Conservation (phyloP, 1,140 invertebrate genomes). For the Heliothis virescens region DNA sequence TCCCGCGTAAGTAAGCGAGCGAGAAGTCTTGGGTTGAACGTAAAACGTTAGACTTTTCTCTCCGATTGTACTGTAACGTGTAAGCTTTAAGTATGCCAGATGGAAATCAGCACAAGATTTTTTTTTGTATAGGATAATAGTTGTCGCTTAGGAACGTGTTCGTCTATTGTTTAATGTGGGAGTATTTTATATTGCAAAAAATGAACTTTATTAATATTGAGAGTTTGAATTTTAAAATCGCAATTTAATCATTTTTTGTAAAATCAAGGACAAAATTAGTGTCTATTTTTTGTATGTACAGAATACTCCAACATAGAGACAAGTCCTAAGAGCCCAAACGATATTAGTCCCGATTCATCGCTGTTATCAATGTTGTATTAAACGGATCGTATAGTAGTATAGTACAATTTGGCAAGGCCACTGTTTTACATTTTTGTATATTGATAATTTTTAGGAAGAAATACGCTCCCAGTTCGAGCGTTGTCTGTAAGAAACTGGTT, state of each 20-base stretch:
- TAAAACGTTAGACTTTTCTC: constrained; percentile 25
- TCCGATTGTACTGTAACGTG: constrained; percentile 37
- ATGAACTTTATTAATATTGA: not conserved
- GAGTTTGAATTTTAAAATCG: not conserved
- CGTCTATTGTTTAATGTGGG: not conserved
- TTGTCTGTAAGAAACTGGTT: constrained; percentile 17
- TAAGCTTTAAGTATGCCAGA: constrained; percentile 46
- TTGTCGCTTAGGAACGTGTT: constrained; percentile 7
- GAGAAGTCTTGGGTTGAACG: constrained; percentile 40
- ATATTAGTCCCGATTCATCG: constrained; percentile 25
- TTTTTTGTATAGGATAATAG: constrained; percentile 15
- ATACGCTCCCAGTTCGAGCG: constrained; percentile 31
- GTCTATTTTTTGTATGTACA: not conserved
- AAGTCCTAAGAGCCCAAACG: not conserved
- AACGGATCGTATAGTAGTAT: constrained; percentile 64
- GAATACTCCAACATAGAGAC: constrained; percentile 9
- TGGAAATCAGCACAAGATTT: constrained; percentile 28
- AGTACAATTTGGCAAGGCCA: constrained; percentile 75
- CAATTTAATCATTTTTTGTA: not conserved
- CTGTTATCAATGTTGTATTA: constrained; percentile 18
- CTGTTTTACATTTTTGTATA: constrained; percentile 58
- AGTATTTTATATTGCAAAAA: constrained; percentile 4
- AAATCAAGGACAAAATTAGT: not conserved
- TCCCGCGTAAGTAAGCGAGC: constrained; percentile 54
- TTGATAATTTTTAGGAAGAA: constrained; percentile 51